Percentiles rank a stretch among this genome's conserved stretches.
phyloP scores from a whole-genome alignment of 2,113 vertebrate species.

The Anolis sagrei region DNA sequence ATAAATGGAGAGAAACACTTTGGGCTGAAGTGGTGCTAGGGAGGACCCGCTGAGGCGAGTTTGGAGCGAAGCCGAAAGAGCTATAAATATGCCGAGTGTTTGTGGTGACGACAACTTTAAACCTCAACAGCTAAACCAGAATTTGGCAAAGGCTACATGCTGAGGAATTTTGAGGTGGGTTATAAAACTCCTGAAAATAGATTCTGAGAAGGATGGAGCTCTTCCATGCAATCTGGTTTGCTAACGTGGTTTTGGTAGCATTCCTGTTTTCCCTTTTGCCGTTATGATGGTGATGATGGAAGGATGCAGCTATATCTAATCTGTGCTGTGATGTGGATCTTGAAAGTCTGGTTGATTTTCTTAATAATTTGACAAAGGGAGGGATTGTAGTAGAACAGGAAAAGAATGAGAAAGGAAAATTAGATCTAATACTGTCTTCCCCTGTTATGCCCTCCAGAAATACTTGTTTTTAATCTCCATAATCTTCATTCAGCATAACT shows the following conservation, averaged over 20 bases:
- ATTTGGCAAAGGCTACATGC: constrained; percentile 22
- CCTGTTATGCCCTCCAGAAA: neutral
- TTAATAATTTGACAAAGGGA: neutral
- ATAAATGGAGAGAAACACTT: constrained; percentile 5
- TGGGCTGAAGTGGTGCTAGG: constrained; percentile 1
- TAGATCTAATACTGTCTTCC: neutral
- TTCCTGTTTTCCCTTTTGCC: neutral
- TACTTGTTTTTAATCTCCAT: neutral
- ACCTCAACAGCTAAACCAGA: constrained; percentile 38
- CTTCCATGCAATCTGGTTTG: constrained; percentile 22
- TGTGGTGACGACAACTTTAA: constrained; percentile 32
- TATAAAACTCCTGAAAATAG: constrained; percentile 44
- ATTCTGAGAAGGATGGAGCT: constrained; percentile 15
- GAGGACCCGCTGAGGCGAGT: constrained; percentile 13
- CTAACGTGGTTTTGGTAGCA: constrained; percentile 2
- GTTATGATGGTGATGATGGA: neutral
- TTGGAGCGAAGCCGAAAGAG: constrained; percentile 6
- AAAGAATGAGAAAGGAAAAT: neutral
- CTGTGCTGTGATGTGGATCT: neutral
- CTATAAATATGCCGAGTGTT: constrained; percentile 36
- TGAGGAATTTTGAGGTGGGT: constrained; percentile 30
- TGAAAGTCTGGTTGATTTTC: neutral
- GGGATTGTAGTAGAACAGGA: neutral
- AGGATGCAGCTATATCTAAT: neutral
- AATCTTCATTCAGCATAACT: neutral